Conservation (phyloP, 2,113 vertebrate genomes). For the Microcebus murinus region DNA sequence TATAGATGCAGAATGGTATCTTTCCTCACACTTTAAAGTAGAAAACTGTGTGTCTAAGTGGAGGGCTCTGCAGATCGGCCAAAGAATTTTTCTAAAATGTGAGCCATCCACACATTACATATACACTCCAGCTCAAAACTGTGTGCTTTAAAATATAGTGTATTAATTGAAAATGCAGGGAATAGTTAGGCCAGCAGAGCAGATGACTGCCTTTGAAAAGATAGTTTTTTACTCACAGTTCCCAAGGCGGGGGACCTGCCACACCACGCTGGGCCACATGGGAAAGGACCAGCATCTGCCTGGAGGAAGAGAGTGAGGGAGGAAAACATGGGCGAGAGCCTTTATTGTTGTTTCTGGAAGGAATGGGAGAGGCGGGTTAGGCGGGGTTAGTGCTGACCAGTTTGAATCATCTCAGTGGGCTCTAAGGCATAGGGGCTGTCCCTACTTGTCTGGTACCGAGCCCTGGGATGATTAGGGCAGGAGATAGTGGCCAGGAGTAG, state of each 20-base stretch:
- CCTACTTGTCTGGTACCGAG: not conserved
- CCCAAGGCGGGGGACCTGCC: not conserved
- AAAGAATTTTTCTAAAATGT: not conserved
- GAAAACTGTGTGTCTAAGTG: rapidly evolving
- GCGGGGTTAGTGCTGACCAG: not conserved
- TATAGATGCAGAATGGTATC: not conserved
- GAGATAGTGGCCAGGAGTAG: too few relatives aligned
- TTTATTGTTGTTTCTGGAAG: not conserved
- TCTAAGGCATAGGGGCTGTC: not conserved
- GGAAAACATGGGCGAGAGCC: not conserved
- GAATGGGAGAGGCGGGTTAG: not conserved
- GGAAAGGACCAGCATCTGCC: not conserved
- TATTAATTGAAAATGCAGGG: not conserved
- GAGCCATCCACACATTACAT: not conserved
- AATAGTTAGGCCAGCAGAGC: not conserved
- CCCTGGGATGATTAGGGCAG: not conserved
- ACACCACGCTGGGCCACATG: rapidly evolving
- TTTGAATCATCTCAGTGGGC: not conserved
- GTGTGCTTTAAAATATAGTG: not conserved
- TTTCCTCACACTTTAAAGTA: not conserved
- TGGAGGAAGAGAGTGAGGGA: not conserved
- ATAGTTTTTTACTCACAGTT: not conserved
- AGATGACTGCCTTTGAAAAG: not conserved
- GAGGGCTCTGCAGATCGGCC: not conserved
- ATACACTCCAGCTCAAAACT: not conserved